Evolutionary conservation across 2,888 invertebrate genomes (phyloP), one percentile per base, ranked within the genome.

Genomic region (Drosophila prolongata): DNA sequence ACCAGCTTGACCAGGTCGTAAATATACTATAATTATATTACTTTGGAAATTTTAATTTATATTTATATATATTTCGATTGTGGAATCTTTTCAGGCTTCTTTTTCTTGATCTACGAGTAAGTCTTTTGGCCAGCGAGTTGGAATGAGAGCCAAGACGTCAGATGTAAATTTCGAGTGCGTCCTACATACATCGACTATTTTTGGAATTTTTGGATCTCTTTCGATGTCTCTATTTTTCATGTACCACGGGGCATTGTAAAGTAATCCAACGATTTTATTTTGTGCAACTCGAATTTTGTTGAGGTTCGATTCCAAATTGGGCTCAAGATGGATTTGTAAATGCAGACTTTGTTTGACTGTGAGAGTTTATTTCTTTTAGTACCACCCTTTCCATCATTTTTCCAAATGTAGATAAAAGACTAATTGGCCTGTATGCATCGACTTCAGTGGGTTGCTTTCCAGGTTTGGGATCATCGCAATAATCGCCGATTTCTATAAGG

Each of bases 321-420:
- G 16, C 16, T 16, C 19, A 19, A 19, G 19, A 43, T 43, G 2
- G 43, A 40, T 53, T 60, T 54, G 42, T 40, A 40, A 11, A 43
- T 19, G 3, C 19, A 8, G 9, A 40, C 40, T 40, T 40, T 40
- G 9, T 40, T 40, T n/a, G 14, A 40, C 6, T 14, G 2, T 8
- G 6, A 40, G 14, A 40, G n/a, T 0, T 40, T 40, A 14, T 40
- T 9, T 40, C 30, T 30, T 8, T 30, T 34, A 4, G 24, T 24
- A 24, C 3, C 24, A 24, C 24, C 24, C 24, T 24, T 24, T 3
- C 24, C 4, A 24, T 24, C 4, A 24, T 4, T 24, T 24, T 24
- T 4, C 4, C 3, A 24, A 24, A 9, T 30, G 30, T 8, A 30
- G 6, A 1, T 30, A 30, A 30, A 1, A 30, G 30, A 30, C 8